Conservation (phyloP, 2,113 vertebrate species). For the Trachemys scripta region DNA sequence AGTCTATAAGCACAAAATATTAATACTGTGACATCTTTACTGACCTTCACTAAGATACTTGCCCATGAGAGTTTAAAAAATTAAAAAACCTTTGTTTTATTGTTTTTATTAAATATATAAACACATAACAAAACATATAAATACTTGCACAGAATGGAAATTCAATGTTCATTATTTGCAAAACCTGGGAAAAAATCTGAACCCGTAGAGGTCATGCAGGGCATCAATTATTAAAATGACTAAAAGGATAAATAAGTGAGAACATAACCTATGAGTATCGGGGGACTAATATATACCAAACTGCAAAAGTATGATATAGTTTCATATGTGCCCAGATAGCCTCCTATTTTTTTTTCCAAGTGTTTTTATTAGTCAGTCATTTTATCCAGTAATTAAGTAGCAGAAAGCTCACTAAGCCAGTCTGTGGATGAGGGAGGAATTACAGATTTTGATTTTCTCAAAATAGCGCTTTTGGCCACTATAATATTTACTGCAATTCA, state of each 20-base stretch:
- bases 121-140: background rate
- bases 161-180: background rate
- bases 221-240: background rate
- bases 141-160: background rate
- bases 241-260: background rate
- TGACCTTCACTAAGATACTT: slow-evolving; percentile 12
- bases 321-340: background rate
- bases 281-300: background rate
- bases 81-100: background rate
- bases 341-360: background rate
- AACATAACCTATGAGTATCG: background rate
- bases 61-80: background rate
- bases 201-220: background rate
- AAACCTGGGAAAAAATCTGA: background rate
- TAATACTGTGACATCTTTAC: slow-evolving; percentile 43
- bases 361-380: background rate
- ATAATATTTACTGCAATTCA: background rate
- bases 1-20: background rate
- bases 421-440: no score
- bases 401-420: no score
- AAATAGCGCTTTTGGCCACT: background rate
- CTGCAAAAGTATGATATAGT: background rate
- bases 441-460: no score
- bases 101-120: background rate
- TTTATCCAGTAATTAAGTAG: background rate